Conservation (phyloP, 2,797 vertebrate genomes). For the Xerus rutilus region DNA sequence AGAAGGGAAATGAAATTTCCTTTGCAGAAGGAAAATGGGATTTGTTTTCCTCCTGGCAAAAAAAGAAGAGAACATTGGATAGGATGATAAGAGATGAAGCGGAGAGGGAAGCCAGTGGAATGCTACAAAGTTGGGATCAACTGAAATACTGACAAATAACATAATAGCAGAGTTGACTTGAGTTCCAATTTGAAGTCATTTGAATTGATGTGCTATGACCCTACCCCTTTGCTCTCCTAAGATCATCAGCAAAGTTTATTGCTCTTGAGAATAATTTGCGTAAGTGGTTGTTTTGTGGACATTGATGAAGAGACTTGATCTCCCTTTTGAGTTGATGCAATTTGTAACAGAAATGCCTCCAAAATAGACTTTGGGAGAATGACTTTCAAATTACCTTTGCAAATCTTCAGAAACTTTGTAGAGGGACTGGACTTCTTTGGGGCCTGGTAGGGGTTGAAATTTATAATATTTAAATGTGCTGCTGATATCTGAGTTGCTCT, state of each 20-base stretch:
- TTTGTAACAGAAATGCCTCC: not conserved
- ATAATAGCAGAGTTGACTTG: not conserved
- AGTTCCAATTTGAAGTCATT: not conserved
- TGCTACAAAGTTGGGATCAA: not conserved
- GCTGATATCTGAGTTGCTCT: not conserved
- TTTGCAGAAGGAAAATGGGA: not conserved
- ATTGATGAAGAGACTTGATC: not conserved
- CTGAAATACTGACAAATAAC: not conserved
- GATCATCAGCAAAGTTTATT: constrained; percentile 17
- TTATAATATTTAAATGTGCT: constrained; percentile 16
- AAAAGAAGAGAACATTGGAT: not conserved
- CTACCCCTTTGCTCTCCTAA: not conserved
- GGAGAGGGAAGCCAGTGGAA: not conserved
- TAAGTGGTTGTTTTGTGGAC: not conserved
- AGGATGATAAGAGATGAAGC: not conserved
- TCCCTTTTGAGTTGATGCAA: not conserved
- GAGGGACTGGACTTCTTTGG: not conserved
- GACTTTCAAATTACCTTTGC: not conserved
- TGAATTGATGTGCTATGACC: not conserved
- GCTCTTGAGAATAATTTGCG: not conserved
- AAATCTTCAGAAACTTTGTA: not conserved
- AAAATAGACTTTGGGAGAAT: not conserved
- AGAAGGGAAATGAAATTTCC: not conserved
- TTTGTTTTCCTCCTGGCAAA: not conserved
- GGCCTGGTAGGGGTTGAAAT: not conserved